Evolutionary conservation across 2,113 vertebrate species (phyloP).

Genomic region (Scolopax mira): DNA sequence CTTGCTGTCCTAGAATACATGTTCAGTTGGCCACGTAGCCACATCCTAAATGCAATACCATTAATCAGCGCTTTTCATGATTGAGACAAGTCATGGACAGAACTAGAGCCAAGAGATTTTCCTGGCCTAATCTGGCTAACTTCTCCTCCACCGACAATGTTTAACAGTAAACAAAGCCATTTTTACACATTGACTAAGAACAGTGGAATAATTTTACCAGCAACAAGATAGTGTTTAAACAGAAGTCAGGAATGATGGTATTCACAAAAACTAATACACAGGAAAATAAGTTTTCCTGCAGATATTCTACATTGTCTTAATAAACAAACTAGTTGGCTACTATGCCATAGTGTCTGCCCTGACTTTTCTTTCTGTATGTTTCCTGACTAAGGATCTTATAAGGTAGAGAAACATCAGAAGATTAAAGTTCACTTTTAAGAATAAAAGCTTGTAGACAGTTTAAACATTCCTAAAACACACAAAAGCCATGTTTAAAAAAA

Average conservation of each 20-base stretch:
- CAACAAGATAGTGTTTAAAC: not conserved
- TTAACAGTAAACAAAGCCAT: not conserved
- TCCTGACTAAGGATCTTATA: not conserved
- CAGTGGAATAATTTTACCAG: not conserved
- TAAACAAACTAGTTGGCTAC: not conserved
- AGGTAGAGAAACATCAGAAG: not conserved
- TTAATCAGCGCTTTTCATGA: not conserved
- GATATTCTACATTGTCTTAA: not conserved
- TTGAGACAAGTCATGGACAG: not conserved
- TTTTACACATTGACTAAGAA: not conserved
- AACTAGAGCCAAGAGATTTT: not conserved
- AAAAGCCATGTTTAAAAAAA: not conserved
- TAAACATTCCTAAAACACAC: not conserved
- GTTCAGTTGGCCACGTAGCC: not conserved
- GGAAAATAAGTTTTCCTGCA: not conserved
- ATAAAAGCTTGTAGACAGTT: not conserved
- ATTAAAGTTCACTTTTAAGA: not conserved
- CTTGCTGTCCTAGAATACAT: not conserved
- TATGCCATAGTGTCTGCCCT: not conserved
- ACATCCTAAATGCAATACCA: not conserved
- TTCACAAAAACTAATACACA: not conserved
- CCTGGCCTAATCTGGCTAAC: not conserved
- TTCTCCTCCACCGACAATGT: not conserved
- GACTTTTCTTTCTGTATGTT: not conserved
- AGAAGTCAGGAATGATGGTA: not conserved